Evolutionary conservation across 2,888 invertebrate species (phyloP).

Genomic region (Tetropium fuscum): DNA sequence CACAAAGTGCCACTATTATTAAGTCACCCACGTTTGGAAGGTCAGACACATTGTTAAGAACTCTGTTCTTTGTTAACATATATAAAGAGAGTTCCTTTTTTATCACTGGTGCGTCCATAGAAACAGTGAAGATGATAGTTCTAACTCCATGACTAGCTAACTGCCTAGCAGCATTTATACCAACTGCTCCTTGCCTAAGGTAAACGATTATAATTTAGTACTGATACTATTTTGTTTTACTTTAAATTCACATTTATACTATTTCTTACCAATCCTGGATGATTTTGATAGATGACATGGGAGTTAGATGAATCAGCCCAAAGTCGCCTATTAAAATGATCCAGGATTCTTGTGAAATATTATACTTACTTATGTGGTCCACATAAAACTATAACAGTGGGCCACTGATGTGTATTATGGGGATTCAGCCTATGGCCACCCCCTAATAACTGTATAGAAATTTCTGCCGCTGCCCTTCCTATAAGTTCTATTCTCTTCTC

Average conservation of each 20-base stretch:
- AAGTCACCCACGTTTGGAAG: constrained; percentile 68
- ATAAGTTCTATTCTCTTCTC: constrained; percentile 80
- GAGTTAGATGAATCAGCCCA: background rate
- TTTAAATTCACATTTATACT: too few relatives aligned
- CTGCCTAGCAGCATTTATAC: constrained; percentile 82
- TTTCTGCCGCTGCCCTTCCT: constrained; percentile 87
- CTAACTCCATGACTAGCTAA: constrained; percentile 85
- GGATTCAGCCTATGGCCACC: constrained; percentile 87
- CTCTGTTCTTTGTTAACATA: constrained; percentile 73
- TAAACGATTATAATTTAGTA: too few relatives aligned
- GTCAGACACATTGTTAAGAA: constrained; percentile 68
- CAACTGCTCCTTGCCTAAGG: constrained; percentile 72
- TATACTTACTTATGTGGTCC: constrained; percentile 72
- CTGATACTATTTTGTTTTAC: too few relatives aligned
- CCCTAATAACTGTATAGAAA: constrained; percentile 85
- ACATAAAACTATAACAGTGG: constrained; percentile 81
- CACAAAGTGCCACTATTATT: constrained; percentile 70
- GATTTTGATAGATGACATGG: too few relatives aligned
- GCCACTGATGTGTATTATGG: constrained; percentile 90
- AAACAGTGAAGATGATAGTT: constrained; percentile 69
- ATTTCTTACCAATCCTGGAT: too few relatives aligned
- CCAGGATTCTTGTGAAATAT: background rate
- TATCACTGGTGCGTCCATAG: constrained; percentile 63
- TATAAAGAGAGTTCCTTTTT: constrained; percentile 76
- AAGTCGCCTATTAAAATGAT: background rate